Conservation (phyloP, 2,797 vertebrate genomes). For the Nannoperca obscura region DNA sequence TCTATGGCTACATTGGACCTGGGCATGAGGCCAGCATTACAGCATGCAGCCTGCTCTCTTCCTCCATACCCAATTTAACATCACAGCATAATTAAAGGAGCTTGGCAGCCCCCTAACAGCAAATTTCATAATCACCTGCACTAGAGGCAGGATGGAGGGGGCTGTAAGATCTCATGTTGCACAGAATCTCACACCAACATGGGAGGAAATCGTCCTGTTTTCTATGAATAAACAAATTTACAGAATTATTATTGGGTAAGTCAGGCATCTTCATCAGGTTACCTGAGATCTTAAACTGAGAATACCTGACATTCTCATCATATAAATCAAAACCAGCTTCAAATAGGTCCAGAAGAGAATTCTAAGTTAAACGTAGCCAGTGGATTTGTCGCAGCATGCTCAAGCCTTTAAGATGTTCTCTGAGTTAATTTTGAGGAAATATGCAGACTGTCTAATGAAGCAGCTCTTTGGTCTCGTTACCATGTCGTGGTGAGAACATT, state of each 20-base stretch:
- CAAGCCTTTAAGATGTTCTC: constrained; percentile 16
- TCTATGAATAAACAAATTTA: constrained; percentile 13
- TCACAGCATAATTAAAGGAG: constrained; percentile 84
- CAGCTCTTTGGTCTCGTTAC: constrained; percentile 17
- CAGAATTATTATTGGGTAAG: background rate
- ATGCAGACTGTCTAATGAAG: constrained; percentile 28
- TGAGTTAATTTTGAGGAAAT: constrained; percentile 23
- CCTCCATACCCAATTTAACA: constrained; percentile 81
- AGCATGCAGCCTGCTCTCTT: constrained; percentile 75
- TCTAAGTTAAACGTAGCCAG: background rate
- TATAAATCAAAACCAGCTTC: background rate
- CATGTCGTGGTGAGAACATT: constrained; percentile 6
- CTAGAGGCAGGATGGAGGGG: constrained; percentile 19
- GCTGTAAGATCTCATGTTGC: constrained; percentile 30
- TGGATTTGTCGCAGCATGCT: constrained; percentile 31
- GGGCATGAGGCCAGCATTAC: constrained; percentile 77
- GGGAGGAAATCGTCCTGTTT: constrained; percentile 5
- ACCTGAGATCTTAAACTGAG: background rate
- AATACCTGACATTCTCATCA: background rate
- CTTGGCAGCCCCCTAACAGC: constrained; percentile 76
- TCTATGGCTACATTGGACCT: constrained; percentile 62
- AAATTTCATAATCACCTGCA: constrained; percentile 57
- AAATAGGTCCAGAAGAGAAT: background rate
- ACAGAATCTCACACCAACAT: constrained; percentile 25
- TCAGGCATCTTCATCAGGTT: background rate